phyloP scores from a whole-genome alignment of 2,113 vertebrate genomes.

The Zosterops borbonicus region DNA sequence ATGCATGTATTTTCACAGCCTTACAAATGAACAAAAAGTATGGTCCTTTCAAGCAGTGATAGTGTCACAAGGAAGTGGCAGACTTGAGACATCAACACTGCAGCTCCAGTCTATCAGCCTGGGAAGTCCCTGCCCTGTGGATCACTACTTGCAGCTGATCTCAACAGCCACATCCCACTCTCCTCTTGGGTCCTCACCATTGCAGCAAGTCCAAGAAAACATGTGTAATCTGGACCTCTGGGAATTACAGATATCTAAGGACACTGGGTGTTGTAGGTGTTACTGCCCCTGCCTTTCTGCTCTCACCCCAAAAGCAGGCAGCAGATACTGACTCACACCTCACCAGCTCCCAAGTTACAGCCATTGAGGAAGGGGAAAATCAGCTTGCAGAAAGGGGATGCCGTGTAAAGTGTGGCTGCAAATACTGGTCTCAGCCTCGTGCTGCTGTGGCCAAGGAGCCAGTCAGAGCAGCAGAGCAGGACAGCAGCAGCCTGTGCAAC shows the following conservation, averaged over 20 bases:
- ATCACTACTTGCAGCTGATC: not conserved
- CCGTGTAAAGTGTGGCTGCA: not conserved
- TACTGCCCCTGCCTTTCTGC: not conserved
- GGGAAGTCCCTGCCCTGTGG: not conserved
- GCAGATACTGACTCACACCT: not conserved
- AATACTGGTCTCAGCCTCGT: fast-evolving
- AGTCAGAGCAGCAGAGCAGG: not conserved
- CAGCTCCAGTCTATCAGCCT: not conserved
- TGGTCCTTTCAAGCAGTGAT: not conserved
- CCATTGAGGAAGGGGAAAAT: not conserved
- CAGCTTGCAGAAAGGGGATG: not conserved
- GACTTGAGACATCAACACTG: not conserved
- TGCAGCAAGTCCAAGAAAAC: not conserved
- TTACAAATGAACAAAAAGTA: not conserved
- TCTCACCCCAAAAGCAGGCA: not conserved
- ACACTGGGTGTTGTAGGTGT: not conserved
- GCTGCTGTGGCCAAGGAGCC: not conserved
- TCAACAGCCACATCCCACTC: not conserved
- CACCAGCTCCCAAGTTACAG: not conserved
- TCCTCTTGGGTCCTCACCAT: not conserved
- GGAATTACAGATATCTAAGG: not conserved
- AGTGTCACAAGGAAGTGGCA: not conserved
- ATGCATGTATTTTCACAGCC: not conserved
- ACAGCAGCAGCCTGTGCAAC: not conserved
- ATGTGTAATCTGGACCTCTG: not conserved